phyloP scores from a whole-genome alignment of 2,888 invertebrate species.

The Julus scandinavius region DNA sequence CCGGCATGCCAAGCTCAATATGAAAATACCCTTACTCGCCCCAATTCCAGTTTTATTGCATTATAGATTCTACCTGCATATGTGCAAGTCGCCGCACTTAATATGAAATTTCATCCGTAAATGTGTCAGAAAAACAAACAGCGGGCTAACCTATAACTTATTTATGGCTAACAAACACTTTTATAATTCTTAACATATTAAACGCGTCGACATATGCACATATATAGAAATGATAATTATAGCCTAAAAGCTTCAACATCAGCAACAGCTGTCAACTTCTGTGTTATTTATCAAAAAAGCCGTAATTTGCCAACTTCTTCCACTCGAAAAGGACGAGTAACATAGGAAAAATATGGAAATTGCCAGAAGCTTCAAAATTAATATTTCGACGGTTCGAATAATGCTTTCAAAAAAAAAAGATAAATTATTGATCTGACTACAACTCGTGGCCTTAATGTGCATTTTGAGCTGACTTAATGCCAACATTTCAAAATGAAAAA shows the following conservation, averaged over 20 bases:
- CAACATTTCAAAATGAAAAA: background rate
- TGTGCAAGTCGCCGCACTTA: background rate
- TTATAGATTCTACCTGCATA: background rate
- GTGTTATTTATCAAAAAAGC: background rate
- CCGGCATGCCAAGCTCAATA: too few relatives aligned
- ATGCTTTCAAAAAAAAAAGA: background rate
- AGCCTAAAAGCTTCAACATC: background rate
- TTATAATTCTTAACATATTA: background rate
- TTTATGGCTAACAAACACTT: conserved; percentile 11
- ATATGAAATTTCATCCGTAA: background rate
- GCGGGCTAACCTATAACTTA: background rate
- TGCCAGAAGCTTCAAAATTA: background rate
- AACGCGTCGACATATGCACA: background rate
- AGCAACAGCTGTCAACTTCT: background rate
- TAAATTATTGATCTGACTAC: background rate
- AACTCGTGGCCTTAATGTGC: background rate
- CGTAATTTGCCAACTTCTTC: background rate
- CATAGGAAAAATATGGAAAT: background rate
- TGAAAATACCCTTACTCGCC: background rate
- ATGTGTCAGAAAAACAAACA: conserved; percentile 11
- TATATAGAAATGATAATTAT: background rate
- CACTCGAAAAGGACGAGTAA: background rate
- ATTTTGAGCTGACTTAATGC: background rate
- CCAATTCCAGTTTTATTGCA: background rate
- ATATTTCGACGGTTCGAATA: background rate